Percentiles rank a stretch among this genome's conserved stretches.
Conservation (phyloP, 2,113 vertebrate species). For the Macaca mulatta region DNA sequence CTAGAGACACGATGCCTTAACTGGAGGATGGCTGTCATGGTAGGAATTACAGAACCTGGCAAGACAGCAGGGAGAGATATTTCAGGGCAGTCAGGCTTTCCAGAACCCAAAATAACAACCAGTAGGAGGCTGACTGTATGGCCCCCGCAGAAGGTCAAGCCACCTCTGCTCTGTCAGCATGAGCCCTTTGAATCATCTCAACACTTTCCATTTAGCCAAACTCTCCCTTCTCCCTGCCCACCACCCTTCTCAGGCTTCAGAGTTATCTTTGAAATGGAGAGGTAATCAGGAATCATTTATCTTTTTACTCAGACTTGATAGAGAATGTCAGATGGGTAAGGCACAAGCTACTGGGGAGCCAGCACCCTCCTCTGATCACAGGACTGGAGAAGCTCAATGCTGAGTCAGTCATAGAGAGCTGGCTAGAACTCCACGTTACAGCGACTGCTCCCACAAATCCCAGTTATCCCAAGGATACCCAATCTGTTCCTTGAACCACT, state of each 20-base stretch:
- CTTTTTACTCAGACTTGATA: neutral
- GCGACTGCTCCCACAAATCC: neutral
- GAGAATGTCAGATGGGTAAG: neutral
- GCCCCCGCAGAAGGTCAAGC: conserved; percentile 71
- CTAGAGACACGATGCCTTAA: conserved; percentile 58
- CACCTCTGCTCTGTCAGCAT: conserved; percentile 61
- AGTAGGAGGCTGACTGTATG: conserved; percentile 34
- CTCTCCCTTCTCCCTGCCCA: neutral
- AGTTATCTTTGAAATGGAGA: conserved; percentile 13
- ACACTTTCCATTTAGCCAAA: conserved; percentile 62
- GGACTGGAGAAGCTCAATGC: neutral
- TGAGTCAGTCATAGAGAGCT: neutral
- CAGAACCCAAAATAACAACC: conserved; percentile 71
- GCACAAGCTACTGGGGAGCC: neutral
- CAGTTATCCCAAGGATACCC: conserved; percentile 22
- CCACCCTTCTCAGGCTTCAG: neutral
- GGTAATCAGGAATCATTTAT: neutral
- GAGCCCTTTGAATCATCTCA: conserved; percentile 74
- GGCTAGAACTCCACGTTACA: neutral
- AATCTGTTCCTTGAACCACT: conserved; percentile 69
- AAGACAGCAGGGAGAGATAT: conserved; percentile 54
- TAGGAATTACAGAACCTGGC: conserved; percentile 74
- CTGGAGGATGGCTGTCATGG: conserved; percentile 39
- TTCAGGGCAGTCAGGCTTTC: conserved; percentile 60
- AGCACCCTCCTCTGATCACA: neutral